Evolutionary conservation across 1,140 invertebrate genomes (phyloP).

Genomic region (Ceratina calcarata): DNA sequence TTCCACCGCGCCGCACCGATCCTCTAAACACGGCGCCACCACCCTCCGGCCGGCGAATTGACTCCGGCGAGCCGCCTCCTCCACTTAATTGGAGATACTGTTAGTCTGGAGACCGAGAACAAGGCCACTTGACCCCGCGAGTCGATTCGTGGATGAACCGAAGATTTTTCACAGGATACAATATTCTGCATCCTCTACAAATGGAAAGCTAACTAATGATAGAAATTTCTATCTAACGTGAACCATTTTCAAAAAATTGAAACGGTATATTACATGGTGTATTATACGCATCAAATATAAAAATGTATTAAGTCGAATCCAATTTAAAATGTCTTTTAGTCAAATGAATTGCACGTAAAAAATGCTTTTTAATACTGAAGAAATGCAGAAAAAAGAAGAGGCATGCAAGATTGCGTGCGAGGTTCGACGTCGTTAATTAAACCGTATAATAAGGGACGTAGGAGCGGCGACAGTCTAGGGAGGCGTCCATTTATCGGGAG

Average conservation of each 20-base stretch:
- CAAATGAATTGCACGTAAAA: no score
- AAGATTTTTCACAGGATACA: not conserved
- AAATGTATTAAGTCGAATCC: no score
- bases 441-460: slow-evolving; percentile 9
- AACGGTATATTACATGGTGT: no score
- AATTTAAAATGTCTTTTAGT: no score
- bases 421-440: slow-evolving; percentile 39
- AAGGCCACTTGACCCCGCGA: slow-evolving; percentile 42
- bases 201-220: no score
- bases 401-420: not conserved
- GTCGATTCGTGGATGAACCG: slow-evolving; percentile 25
- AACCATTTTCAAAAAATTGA: no score
- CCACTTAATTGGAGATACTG: slow-evolving; percentile 67
- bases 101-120: slow-evolving; percentile 31
- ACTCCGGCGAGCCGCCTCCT: slow-evolving; percentile 59
- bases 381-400: no score
- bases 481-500: slow-evolving; percentile 37
- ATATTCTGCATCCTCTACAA: no score
- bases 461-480: not conserved
- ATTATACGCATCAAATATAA: no score
- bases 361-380: not conserved
- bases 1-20: not conserved
- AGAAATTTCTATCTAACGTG: no score
- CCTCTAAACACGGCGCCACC: slow-evolving; percentile 48
- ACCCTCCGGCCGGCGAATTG: slow-evolving; percentile 65